A percentile compares a stretch with the other conserved stretches of the same genome.
phyloP scores from a whole-genome alignment of 1,140 invertebrate genomes.

The Propsilocerus akamusi region DNA sequence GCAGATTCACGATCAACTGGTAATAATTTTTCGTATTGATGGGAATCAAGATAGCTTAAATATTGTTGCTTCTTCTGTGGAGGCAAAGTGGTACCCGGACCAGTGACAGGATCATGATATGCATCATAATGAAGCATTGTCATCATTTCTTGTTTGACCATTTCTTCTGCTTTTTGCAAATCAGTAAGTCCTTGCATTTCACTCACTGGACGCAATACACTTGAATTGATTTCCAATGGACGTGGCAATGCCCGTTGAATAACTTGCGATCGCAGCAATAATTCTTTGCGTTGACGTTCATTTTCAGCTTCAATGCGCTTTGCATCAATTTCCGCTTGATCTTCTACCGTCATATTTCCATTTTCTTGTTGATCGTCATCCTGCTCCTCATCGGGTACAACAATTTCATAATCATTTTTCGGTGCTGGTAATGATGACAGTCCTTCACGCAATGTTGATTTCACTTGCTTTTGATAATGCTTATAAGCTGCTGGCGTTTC shows the following conservation, averaged over 20 bases:
- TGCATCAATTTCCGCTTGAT: slow-evolving; percentile 82
- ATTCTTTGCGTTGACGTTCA: slow-evolving; percentile 30
- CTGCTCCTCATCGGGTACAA: slow-evolving; percentile 75
- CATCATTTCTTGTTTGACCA: slow-evolving; percentile 95
- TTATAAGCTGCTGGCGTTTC: slow-evolving; percentile 41
- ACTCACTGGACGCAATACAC: slow-evolving; percentile 52
- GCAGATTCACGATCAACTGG: slow-evolving; percentile 53
- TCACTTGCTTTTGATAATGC: slow-evolving; percentile 46
- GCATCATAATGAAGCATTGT: slow-evolving; percentile 87
- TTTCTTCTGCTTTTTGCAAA: slow-evolving; percentile 86
- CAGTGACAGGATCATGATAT: slow-evolving; percentile 38
- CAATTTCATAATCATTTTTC: slow-evolving; percentile 96
- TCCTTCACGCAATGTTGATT: slow-evolving; percentile 54
- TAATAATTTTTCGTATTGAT: slow-evolving; percentile 61
- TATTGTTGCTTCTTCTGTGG: slow-evolving; percentile 24
- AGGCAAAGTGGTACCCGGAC: slow-evolving; percentile 11
- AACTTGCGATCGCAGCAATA: slow-evolving; percentile 66
- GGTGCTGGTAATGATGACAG: slow-evolving; percentile 70
- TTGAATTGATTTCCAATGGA: slow-evolving; percentile 69
- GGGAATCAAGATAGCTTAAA: slow-evolving; percentile 54
- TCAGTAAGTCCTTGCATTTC: slow-evolving; percentile 62
- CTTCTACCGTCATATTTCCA: slow-evolving; percentile 36
- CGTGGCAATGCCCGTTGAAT: slow-evolving; percentile 80
- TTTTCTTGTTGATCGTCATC: slow-evolving; percentile 30
- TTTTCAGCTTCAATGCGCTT: slow-evolving; percentile 20